Evolutionary conservation across 2,797 vertebrate species (phyloP).

Genomic region (Onychomys torridus): DNA sequence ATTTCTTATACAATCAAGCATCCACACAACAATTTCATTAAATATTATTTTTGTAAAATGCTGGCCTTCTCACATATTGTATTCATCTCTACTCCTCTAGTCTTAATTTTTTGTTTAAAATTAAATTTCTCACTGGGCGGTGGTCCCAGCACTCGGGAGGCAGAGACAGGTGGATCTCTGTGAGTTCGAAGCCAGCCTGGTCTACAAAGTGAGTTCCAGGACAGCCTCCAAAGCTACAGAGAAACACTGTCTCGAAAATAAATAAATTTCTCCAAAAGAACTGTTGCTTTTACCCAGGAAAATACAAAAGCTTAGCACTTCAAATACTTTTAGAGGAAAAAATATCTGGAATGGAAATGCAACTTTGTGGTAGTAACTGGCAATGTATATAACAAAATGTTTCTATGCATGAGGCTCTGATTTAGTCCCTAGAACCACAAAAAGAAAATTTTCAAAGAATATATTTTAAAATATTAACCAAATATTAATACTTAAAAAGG

Average conservation of each 20-base stretch:
- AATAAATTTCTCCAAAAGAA: slow-evolving; percentile 62
- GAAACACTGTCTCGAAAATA: too few relatives aligned
- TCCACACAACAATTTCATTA: slow-evolving; percentile 42
- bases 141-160: too few relatives aligned
- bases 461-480: slow-evolving; percentile 55
- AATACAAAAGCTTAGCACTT: slow-evolving; percentile 52
- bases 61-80: neutral
- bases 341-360: neutral
- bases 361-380: neutral
- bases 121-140: slow-evolving; percentile 58
- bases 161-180: too few relatives aligned
- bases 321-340: slow-evolving; percentile 27
- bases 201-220: too few relatives aligned
- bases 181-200: too few relatives aligned
- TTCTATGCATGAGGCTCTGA: neutral
- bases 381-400: too few relatives aligned
- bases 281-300: slow-evolving; percentile 19
- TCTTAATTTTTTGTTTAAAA: slow-evolving; percentile 57
- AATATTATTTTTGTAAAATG: slow-evolving; percentile 51
- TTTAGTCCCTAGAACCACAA: neutral
- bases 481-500: slow-evolving; percentile 62
- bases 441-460: neutral
- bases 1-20: slow-evolving; percentile 34
- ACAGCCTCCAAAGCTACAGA: too few relatives aligned
- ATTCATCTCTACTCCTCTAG: neutral